Base-by-base conservation (phyloP, 2,888 invertebrate species). In the Synergus japonicus region DNA sequence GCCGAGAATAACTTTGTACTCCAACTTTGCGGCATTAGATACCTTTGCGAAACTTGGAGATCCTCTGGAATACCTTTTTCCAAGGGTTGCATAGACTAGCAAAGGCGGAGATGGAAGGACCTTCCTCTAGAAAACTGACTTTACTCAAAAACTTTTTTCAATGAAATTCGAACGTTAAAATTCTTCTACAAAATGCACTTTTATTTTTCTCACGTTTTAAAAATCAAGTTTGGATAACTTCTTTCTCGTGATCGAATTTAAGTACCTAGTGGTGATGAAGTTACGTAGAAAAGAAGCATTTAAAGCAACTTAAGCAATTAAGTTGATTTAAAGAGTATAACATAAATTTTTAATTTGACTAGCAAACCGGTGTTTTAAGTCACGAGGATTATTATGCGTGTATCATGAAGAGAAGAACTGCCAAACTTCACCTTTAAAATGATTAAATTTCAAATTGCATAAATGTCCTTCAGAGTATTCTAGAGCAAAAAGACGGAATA, bases 1-100 rank as follows among this genome's bases (percentile, higher is more conserved):
- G 78, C 78, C 77, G 69, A 79, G 82, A 84, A 86, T 82, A 86
- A 87, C 84, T 86, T 86, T 85, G 79, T 81, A 76, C 84, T 84
- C 79, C 13, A 80, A 83, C 79, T 82, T 80, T 46, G 65, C 67
- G 83, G 81, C 63, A 66, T 78, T 80, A 76, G 67, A 80, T 80
- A 77, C 82, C 79, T 82, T 79, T 78, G 58, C 77, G 44, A 83
- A 85, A 85, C 82, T 86, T 83, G 77, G 44, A 83, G 79, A 80
- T 83, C 64, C 79, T 77, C 77, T 77, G 58, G 77, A 79, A 80
- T 73, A 73, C 54, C 73, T 73, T 73, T 73, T 73, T 73, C 54
- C 49, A 73, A 54, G 54, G 54, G 73, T 54, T 73, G 73, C 37
- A 54, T 54, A 73, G 10, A 29, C 37, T 49, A 73, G 29, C 22